Percentiles rank a stretch among this genome's conserved stretches.
phyloP scores from a whole-genome alignment of 2,113 vertebrate genomes.

The Lagopus leucura region DNA sequence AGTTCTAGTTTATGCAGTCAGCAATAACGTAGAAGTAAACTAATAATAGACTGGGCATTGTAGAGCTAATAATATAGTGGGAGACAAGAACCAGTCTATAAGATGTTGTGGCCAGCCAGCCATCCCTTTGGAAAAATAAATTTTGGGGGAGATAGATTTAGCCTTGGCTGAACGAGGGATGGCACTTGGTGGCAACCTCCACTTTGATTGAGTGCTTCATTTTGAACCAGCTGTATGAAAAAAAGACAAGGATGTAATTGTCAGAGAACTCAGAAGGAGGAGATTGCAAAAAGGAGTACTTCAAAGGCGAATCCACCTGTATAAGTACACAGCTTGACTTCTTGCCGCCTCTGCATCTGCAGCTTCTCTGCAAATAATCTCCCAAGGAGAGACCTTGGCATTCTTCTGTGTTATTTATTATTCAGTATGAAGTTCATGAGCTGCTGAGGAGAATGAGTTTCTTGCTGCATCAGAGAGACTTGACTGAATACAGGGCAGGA shows the following conservation, averaged over 20 bases:
- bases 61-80: neutral
- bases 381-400: neutral
- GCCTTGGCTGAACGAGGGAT: neutral
- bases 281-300: neutral
- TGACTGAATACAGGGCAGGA: neutral
- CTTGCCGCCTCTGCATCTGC: neutral
- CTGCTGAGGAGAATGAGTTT: neutral
- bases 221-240: neutral
- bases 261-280: neutral
- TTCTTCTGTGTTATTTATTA: conserved; percentile 29
- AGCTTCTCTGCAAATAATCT: conserved; percentile 29
- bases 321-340: neutral
- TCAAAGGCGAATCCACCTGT: neutral
- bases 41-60: neutral
- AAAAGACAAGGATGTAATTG: neutral
- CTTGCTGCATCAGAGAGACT: neutral
- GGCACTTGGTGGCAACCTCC: neutral
- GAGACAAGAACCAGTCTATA: neutral
- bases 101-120: neutral
- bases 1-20: neutral
- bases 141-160: neutral
- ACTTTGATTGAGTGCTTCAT: neutral
- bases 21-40: neutral
- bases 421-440: neutral
- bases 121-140: neutral